Conservation (phyloP, 2,797 vertebrate genomes). For the Pantherophis vulpinus region DNA sequence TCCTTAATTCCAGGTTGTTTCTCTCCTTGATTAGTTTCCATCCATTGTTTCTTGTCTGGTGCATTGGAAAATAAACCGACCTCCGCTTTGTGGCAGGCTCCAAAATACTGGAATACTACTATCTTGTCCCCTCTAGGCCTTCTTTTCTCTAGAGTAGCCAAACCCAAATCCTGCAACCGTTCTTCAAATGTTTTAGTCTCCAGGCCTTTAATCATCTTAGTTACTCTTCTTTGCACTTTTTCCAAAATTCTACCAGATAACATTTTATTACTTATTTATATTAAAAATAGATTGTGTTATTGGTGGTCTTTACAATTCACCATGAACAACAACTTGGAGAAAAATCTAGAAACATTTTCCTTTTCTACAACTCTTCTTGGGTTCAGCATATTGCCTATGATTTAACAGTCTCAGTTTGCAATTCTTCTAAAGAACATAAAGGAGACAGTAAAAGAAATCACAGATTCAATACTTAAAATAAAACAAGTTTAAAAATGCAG, state of each 20-base stretch:
- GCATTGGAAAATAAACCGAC: too few relatives aligned
- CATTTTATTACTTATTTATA: not conserved
- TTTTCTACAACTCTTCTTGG: not conserved
- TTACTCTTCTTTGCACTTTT: too few relatives aligned
- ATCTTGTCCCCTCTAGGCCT: too few relatives aligned
- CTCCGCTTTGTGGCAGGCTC: too few relatives aligned
- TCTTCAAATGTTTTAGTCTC: too few relatives aligned
- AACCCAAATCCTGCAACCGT: too few relatives aligned
- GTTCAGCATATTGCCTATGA: not conserved
- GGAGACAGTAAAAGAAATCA: not conserved
- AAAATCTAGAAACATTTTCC: not conserved
- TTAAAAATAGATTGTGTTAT: not conserved
- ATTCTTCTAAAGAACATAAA: not conserved
- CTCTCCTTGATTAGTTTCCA: too few relatives aligned
- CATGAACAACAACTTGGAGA: not conserved
- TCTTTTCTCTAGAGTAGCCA: too few relatives aligned
- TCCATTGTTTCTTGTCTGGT: too few relatives aligned
- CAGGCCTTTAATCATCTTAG: too few relatives aligned
- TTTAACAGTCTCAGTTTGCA: not conserved
- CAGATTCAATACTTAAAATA: not conserved
- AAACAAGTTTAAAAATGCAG: not conserved
- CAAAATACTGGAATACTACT: too few relatives aligned
- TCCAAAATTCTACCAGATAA: not conserved
- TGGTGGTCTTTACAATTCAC: not conserved
- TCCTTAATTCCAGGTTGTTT: too few relatives aligned